Evolutionary conservation across 2,888 invertebrate species (phyloP).

Genomic region (Exephanes ischioxanthus): DNA sequence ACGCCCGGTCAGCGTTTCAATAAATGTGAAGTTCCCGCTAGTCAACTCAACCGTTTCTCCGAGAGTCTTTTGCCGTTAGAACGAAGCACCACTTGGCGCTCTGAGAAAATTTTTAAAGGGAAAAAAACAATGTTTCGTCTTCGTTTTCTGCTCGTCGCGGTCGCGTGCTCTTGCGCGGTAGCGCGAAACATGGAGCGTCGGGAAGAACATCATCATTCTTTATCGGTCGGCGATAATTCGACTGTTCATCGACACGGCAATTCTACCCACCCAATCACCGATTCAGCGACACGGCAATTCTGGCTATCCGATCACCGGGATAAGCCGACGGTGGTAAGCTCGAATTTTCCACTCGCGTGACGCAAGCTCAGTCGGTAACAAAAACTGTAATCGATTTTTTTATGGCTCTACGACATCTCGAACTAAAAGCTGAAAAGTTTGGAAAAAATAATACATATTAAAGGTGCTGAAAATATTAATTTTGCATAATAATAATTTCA

Average conservation of each 20-base stretch:
- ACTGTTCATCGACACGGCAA: background rate
- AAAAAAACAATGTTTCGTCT: conserved; percentile 28
- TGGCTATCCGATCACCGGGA: background rate
- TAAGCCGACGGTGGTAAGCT: background rate
- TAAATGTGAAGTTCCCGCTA: conserved; percentile 11
- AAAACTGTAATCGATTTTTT: too few species aligned
- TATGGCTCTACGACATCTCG: too few species aligned
- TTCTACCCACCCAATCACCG: background rate
- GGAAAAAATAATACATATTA: too few species aligned
- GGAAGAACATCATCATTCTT: conserved; percentile 18
- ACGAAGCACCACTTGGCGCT: background rate
- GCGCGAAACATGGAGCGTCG: conserved; percentile 22
- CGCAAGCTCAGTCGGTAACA: too few species aligned
- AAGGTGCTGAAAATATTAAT: too few species aligned
- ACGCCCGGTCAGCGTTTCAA: background rate
- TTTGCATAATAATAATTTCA: too few species aligned
- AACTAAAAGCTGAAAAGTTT: too few species aligned
- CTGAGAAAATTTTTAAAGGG: background rate
- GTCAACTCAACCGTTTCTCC: background rate
- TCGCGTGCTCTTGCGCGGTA: background rate
- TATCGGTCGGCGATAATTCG: conserved; percentile 3
- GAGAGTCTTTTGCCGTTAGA: background rate
- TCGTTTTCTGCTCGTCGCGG: conserved; percentile 1
- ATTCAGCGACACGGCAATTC: background rate
- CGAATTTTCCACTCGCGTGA: background rate